phyloP scores from a whole-genome alignment of 2,888 invertebrate species.

The Chirona hameri region DNA sequence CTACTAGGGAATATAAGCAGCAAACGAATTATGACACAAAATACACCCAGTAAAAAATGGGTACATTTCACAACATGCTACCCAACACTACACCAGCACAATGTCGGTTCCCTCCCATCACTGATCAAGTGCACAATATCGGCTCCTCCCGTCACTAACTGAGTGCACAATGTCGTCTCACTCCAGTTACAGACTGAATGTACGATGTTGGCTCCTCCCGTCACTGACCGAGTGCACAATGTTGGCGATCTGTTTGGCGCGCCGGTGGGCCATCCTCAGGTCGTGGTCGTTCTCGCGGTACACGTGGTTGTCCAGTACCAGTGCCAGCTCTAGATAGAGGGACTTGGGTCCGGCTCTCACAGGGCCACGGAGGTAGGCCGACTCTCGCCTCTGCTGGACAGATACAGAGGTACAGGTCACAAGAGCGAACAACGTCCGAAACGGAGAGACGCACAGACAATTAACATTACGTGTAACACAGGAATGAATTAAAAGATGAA shows the following conservation, averaged over 20 bases:
- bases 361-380: slow-evolving; percentile 61
- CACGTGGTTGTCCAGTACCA: slow-evolving; percentile 83
- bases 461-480: background rate
- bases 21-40: too few species aligned
- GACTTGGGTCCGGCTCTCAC: slow-evolving; percentile 81
- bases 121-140: background rate
- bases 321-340: slow-evolving; percentile 81
- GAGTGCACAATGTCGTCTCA: too few species aligned
- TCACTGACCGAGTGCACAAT: slow-evolving; percentile 95
- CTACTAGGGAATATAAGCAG: too few species aligned
- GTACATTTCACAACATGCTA: too few species aligned
- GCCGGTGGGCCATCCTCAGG: slow-evolving; percentile 66
- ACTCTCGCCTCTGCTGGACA: background rate
- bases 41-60: too few species aligned
- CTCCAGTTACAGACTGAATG: background rate
- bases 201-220: too few species aligned
- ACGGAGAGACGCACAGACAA: too few species aligned
- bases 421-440: background rate
- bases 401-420: background rate
- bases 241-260: slow-evolving; percentile 90
- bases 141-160: too few species aligned
- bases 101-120: too few species aligned
- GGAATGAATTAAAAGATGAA: background rate
- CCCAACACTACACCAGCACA: too few species aligned
- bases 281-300: slow-evolving; percentile 74